Base-by-base conservation (phyloP, 1,140 invertebrate genomes). In the Drosophila tristis region DNA sequence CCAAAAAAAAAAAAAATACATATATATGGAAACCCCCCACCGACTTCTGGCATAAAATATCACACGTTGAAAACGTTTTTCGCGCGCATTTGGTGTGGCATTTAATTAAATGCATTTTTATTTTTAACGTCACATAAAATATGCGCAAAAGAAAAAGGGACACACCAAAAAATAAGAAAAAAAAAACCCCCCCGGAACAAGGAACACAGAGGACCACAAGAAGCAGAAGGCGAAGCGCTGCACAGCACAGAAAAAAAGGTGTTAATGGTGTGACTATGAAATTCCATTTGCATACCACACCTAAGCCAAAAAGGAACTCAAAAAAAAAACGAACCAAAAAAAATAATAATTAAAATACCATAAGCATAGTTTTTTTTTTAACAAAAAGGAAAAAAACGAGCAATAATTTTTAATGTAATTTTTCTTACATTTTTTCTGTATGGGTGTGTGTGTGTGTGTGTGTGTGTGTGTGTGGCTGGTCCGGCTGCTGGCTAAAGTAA, bases 81-180 rank as follows among this genome's bases (percentile, higher is more conserved):
- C 67, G 75, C 67, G 11, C 73, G 81, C 81, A 87, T 86, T 86
- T 87, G 35, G 84, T 89, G 75, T 70, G 78, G 84, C 79, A 79
- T 87, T 87, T 87, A 89, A 87, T 87, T 89, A 87, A 82, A 89
- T 89, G 65, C 70, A 89, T 82, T 87, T 86, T 81, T 80, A 63
- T 61, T 66, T 74, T 60, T 65, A 65, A 68, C 71, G 70, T 89
- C 78, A 82, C 79, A 82, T 87, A 78, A 87, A 87, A 89, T 89
- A 87, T 87, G 82, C 79, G 59, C 7, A 23, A 26, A 43, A 45
- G 26, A 20, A 44, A 43, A 43, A 45, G 23, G 7, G 11, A 45
- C 26, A 44, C 11, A 45, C 48, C 31, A 60, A 58, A 68, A 49
- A 45, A 54, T 20, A 5, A 11, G 31, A 44, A 31, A 26, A 50